Evolutionary conservation across 2,888 invertebrate species (phyloP).

Genomic region (Stegophylla sp.): DNA sequence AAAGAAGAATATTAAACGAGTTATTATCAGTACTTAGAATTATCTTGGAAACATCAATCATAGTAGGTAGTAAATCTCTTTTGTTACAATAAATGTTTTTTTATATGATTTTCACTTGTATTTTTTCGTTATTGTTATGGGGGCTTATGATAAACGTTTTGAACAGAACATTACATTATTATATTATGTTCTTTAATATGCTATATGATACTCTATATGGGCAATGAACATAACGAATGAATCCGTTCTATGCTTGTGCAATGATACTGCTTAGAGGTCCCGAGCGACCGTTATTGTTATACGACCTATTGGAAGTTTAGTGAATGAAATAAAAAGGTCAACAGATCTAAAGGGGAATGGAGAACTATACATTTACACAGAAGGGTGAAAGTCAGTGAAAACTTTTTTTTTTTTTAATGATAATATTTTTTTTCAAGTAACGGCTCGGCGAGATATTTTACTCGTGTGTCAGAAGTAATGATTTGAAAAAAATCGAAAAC

Average conservation of each 20-base stretch:
- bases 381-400: neutral
- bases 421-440: slow-evolving; percentile 15
- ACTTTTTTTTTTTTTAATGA: slow-evolving; percentile 5
- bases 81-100: neutral
- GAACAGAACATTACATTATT: slow-evolving; percentile 4
- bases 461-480: slow-evolving; percentile 20
- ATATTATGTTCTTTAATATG: neutral
- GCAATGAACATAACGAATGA: slow-evolving; percentile 36
- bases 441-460: neutral
- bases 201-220: slow-evolving; percentile 28
- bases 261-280: slow-evolving; percentile 27
- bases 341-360: slow-evolving; percentile 28
- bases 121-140: neutral
- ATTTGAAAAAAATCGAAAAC: slow-evolving; percentile 38
- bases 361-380: slow-evolving; percentile 1
- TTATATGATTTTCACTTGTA: slow-evolving; percentile 3
- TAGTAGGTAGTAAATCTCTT: neutral
- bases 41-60: neutral
- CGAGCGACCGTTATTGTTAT: slow-evolving; percentile 21
- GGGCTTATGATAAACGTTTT: slow-evolving; percentile 20
- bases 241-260: slow-evolving; percentile 4
- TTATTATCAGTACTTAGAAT: neutral
- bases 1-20: too few species aligned
- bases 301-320: slow-evolving; percentile 45
- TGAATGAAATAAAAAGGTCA: slow-evolving; percentile 50